phyloP scores from a whole-genome alignment of 2,888 invertebrate species.

The Trissolcus japonicus region DNA sequence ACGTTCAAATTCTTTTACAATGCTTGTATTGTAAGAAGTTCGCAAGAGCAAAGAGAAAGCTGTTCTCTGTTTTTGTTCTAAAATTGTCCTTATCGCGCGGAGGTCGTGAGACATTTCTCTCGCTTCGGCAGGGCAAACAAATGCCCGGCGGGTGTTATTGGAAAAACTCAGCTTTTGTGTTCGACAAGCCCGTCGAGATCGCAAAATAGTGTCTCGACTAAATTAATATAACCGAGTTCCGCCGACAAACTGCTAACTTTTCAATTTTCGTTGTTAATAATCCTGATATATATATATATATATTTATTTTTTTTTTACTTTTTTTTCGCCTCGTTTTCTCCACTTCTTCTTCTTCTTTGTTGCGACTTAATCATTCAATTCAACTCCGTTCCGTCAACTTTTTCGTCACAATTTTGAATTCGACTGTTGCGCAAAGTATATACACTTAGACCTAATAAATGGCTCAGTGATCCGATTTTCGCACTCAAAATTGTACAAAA shows the following conservation, averaged over 20 bases:
- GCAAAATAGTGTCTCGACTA: not conserved
- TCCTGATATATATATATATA: not conserved
- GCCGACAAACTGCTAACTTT: not conserved
- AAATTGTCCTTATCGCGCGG: constrained; percentile 13
- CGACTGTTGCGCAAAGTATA: no score
- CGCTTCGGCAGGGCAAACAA: constrained; percentile 28
- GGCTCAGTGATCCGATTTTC: not conserved
- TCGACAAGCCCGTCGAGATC: constrained; percentile 1
- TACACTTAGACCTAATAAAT: not conserved
- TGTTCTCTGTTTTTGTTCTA: constrained; percentile 22
- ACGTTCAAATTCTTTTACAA: constrained; percentile 12
- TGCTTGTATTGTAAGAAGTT: constrained; percentile 12
- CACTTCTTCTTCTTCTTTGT: no score
- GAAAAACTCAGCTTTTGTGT: constrained; percentile 34
- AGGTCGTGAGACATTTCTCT: constrained; percentile 15
- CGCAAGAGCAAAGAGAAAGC: not conserved
- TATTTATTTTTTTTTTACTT: no score
- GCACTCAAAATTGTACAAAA: not conserved
- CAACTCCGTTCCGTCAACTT: no score
- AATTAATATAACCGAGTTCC: constrained; percentile 2
- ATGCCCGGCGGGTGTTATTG: constrained; percentile 27
- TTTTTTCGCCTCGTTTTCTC: not conserved
- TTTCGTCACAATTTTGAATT: no score
- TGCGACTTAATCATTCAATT: no score
- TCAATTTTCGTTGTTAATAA: not conserved